A percentile compares a stretch with the other conserved stretches of the same genome.
Evolutionary conservation across 2,888 invertebrate genomes (phyloP).

Genomic region (Pegoplata infirma): DNA sequence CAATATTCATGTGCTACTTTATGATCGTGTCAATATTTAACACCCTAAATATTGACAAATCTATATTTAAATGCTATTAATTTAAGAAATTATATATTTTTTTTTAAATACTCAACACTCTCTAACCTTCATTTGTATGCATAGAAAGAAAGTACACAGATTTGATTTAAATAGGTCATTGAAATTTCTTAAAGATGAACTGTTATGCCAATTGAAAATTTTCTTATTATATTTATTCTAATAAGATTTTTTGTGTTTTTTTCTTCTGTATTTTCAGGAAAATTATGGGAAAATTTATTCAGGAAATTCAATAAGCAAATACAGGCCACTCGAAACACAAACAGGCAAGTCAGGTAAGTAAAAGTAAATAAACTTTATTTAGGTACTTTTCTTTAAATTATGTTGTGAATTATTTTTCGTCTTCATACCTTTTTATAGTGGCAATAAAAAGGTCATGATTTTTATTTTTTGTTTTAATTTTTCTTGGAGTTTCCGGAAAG

Average conservation of each 20-base stretch:
- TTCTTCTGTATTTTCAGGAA: slow-evolving; percentile 14
- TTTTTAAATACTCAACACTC: background rate
- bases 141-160: background rate
- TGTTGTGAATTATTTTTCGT: background rate
- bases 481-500: slow-evolving; percentile 33
- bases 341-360: no score
- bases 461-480: slow-evolving; percentile 17
- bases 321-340: slow-evolving; percentile 17
- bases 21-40: slow-evolving; percentile 14
- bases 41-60: slow-evolving; percentile 13
- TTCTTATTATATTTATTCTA: slow-evolving; percentile 22
- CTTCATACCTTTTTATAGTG: slow-evolving; percentile 1
- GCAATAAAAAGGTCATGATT: slow-evolving; percentile 12
- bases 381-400: background rate
- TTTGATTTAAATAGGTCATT: slow-evolving; percentile 25
- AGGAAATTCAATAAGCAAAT: slow-evolving; percentile 42
- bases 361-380: slow-evolving; percentile 3
- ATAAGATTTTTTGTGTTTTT: slow-evolving; percentile 8
- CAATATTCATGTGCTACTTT: background rate
- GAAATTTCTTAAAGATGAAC: background rate
- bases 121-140: background rate
- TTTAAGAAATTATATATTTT: slow-evolving; percentile 22
- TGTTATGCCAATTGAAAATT: slow-evolving; percentile 7
- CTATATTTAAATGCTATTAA: slow-evolving; percentile 14
- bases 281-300: slow-evolving; percentile 37